Conservation (phyloP, 2,797 vertebrate species). For the Argentina silus region DNA sequence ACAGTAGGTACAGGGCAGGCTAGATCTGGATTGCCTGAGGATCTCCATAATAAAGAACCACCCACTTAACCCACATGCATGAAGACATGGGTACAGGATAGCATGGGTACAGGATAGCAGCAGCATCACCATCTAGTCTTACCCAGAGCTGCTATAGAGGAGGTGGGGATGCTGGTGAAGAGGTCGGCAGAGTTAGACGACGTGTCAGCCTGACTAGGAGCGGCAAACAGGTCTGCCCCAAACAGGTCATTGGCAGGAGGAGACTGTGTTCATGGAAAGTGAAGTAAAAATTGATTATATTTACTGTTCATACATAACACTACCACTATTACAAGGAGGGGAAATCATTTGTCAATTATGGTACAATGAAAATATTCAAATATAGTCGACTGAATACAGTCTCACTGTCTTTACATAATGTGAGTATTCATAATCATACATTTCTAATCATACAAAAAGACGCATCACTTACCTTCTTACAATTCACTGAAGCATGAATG, state of each 20-base stretch:
- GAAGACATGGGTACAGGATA: neutral
- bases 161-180: conserved; percentile 74
- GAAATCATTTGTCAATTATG: neutral
- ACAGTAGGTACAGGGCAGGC: neutral
- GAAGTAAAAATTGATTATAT: neutral
- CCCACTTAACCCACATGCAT: neutral
- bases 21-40: neutral
- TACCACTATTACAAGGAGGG: neutral
- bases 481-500: conserved; percentile 82
- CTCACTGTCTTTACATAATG: neutral
- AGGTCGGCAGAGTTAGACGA: conserved; percentile 69
- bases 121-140: conserved; percentile 45
- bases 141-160: conserved; percentile 80
- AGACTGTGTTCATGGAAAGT: conserved; percentile 64
- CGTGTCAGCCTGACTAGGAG: conserved; percentile 63
- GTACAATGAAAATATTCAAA: neutral
- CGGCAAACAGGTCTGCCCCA: conserved; percentile 81
- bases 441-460: conserved; percentile 7
- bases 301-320: neutral
- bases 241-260: conserved; percentile 80
- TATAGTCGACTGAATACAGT: neutral
- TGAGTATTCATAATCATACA: conserved; percentile 10
- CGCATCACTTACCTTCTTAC: conserved; percentile 67
- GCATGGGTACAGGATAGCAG: neutral
- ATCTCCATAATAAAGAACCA: neutral